Evolutionary conservation across 2,797 vertebrate species (phyloP), one percentile per base, ranked within the genome.

Genomic region (Austrolebias charrua): DNA sequence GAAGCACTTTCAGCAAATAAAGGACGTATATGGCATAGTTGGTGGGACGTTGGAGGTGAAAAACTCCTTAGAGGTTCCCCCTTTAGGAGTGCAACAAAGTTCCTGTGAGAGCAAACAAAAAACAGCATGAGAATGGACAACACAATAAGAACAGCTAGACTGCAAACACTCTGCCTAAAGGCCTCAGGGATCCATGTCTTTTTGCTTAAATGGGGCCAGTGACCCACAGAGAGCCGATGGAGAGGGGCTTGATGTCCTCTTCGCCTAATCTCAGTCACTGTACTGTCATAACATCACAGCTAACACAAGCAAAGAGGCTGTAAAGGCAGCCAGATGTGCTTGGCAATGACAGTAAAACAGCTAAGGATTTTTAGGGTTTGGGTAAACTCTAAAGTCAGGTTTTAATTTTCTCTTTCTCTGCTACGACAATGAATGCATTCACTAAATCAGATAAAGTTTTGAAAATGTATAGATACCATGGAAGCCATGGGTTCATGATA

Each of bases 251-350:
- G 50, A 51, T 42, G 70, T 79, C 72, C 71, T 75, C 71, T 73
- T 60, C 55, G 76, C 59, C 70, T 68, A 81, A 83, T 76, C 77
- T 66, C 83, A 75, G 71, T 80, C 78, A 58, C 71, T 79, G 47
- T 45, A 70, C 83, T 86, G 85, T 87, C 87, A 90, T 82, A 91
- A 91, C 86, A 90, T 66, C 75, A 66, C 73, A 56, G 80, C 74
- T 60, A 79, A 83, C 84, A 78, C 88, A 58, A 76, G 74, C 78
- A 71, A 63, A 71, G 76, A 68, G 61, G 60, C 63, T 70, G 18
- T 77, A 81, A 89, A 83, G 42, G 76, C 59, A 82, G 71, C 75
- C 90, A 91, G 86, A 90, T 89, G 90, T 86, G 49, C 57, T 53
- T 63, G 58, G 67, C 20, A 5, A 33, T 5, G 38, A 71, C 4